Evolutionary conservation across 1,140 invertebrate species (phyloP).

Genomic region (Batillaria attramentaria): DNA sequence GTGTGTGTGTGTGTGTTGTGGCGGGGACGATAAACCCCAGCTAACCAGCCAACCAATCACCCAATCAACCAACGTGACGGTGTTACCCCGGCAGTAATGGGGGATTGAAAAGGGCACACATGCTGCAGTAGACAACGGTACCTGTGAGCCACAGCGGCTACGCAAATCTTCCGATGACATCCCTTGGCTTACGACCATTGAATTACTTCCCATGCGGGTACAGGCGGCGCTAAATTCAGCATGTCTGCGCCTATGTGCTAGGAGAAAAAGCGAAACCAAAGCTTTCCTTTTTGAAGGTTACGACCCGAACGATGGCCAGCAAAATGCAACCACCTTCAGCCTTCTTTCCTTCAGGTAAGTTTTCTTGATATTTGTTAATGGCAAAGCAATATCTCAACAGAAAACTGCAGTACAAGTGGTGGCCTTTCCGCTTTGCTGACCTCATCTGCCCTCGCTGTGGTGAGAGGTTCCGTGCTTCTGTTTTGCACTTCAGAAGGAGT

Average conservation of each 20-base stretch:
- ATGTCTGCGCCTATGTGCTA: conserved; percentile 21
- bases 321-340: conserved; percentile 30
- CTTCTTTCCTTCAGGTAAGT: conserved; percentile 26
- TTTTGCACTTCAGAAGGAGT: neutral
- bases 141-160: too few species aligned
- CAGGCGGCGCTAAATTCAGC: conserved; percentile 1
- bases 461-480: neutral
- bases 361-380: neutral
- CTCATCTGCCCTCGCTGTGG: neutral
- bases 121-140: too few species aligned
- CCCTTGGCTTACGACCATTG: too few species aligned
- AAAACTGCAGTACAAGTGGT: neutral
- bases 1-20: too few species aligned
- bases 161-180: too few species aligned
- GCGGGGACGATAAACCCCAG: too few species aligned
- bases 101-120: too few species aligned
- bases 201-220: neutral
- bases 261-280: conserved; percentile 10
- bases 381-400: neutral
- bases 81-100: too few species aligned
- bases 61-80: too few species aligned
- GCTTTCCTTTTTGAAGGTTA: neutral
- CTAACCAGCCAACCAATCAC: too few species aligned
- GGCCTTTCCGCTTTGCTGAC: neutral
- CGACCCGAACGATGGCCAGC: conserved; percentile 13